Conservation (phyloP, 1,140 invertebrate genomes). For the Meloidogyne hapla region DNA sequence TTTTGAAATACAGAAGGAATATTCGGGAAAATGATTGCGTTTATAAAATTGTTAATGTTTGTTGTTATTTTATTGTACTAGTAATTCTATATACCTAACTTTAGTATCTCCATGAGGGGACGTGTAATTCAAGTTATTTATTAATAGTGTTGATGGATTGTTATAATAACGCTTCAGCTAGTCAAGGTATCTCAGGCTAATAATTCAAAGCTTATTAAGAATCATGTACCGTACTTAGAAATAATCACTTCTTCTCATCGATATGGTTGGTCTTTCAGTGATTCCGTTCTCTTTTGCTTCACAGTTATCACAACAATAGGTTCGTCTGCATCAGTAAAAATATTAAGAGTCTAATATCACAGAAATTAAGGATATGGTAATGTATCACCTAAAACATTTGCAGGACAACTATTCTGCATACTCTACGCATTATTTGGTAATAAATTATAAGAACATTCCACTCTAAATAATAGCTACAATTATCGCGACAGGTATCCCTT, state of each 20-base stretch:
- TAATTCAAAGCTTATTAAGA: too few relatives aligned
- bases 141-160: background rate
- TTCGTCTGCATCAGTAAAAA: too few relatives aligned
- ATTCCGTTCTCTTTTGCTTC: slow-evolving; percentile 50
- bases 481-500: slow-evolving; percentile 37
- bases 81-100: too few relatives aligned
- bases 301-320: slow-evolving; percentile 53
- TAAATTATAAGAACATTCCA: background rate
- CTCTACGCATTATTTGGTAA: slow-evolving; percentile 46
- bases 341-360: too few relatives aligned
- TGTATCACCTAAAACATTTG: slow-evolving; percentile 47
- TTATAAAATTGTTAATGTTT: background rate
- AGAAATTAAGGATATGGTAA: slow-evolving; percentile 49
- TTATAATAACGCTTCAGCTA: background rate
- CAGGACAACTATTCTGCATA: slow-evolving; percentile 51
- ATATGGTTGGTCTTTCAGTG: slow-evolving; percentile 43
- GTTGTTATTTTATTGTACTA: too few relatives aligned
- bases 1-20: background rate
- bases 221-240: slow-evolving; percentile 9
- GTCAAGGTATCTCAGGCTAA: too few relatives aligned
- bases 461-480: background rate
- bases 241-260: slow-evolving; percentile 25
- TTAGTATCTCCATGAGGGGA: background rate
- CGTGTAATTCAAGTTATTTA: background rate
- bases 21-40: background rate